These are phyloP conservation scores for Chrysotoxum bicinctum DNA, from an alignment of 2,888 invertebrate genomes.

Conservation along the genomic window DNA sequence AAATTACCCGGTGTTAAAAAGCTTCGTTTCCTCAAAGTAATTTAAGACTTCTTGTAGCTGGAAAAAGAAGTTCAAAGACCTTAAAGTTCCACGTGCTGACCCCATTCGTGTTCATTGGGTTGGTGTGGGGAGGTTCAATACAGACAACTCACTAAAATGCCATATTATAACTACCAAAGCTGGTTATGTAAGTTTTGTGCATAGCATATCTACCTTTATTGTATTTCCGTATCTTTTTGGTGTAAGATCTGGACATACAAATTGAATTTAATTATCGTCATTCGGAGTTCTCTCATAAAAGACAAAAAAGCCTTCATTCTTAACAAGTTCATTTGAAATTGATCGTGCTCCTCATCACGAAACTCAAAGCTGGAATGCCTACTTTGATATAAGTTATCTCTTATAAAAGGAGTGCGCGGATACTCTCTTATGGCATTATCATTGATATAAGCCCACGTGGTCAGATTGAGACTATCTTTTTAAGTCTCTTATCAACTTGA, in stretches of 20 bases:
- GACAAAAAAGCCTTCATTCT: not conserved
- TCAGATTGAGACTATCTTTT: not conserved
- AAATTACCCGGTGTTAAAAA: not conserved
- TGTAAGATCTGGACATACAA: not conserved
- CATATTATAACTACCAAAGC: not conserved
- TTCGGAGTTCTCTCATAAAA: not conserved
- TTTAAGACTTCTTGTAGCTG: slow-evolving; percentile 25
- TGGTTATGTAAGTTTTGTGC: slow-evolving; percentile 21
- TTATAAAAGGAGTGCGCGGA: not conserved
- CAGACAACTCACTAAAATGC: not conserved
- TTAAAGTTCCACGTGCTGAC: slow-evolving; percentile 65
- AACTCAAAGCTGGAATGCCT: not conserved
- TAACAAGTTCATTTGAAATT: slow-evolving; percentile 21
- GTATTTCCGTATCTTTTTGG: not conserved
- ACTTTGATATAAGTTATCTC: not conserved
- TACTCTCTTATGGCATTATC: slow-evolving; percentile 6
- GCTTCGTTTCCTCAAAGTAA: not conserved
- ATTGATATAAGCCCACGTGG: slow-evolving; percentile 14
- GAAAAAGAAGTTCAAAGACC: slow-evolving; percentile 60
- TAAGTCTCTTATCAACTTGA: not conserved
- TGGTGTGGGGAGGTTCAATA: not conserved
- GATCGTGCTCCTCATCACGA: slow-evolving; percentile 17
- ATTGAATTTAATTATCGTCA: not conserved
- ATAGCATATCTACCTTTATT: slow-evolving; percentile 2
- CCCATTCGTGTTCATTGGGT: slow-evolving; percentile 44